Percentiles rank a stretch among this genome's conserved stretches.
Conservation (phyloP, 2,113 vertebrate species). For the Hemicordylus capensis region DNA sequence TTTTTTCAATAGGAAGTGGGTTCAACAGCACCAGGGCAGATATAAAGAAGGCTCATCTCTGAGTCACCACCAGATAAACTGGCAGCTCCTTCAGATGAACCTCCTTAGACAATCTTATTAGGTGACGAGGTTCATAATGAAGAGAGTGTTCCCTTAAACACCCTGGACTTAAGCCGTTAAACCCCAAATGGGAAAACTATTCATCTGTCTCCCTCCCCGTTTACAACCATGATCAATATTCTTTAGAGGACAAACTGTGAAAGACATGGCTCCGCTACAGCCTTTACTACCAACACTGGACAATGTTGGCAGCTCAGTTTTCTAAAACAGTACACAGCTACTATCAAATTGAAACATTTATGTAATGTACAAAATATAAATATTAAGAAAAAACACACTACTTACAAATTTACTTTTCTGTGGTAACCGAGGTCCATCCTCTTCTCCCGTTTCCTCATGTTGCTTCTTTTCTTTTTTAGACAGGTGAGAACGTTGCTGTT, state of each 20-base stretch:
- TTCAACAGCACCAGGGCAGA: too few species aligned
- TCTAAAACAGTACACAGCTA: background rate
- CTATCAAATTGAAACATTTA: background rate
- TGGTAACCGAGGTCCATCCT: constrained; percentile 88
- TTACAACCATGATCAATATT: background rate
- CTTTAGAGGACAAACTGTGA: background rate
- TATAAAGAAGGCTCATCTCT: too few species aligned
- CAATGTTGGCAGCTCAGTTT: background rate
- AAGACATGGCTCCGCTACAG: background rate
- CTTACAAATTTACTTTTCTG: constrained; percentile 99
- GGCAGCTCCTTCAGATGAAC: too few species aligned
- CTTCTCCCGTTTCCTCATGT: constrained; percentile 81
- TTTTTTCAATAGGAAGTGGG: too few species aligned
- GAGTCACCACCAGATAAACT: too few species aligned
- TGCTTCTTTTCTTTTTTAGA: constrained; percentile 86
- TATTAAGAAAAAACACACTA: constrained; percentile 18
- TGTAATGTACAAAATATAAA: background rate
- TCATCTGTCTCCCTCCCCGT: background rate
- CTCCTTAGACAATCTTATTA: too few species aligned
- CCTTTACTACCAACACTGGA: background rate
- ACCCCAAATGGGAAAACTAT: background rate
- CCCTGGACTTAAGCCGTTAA: too few species aligned
- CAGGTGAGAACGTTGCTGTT: constrained; percentile 91
- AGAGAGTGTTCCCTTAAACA: too few species aligned
- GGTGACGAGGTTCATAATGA: too few species aligned